Conservation (phyloP, 2,113 vertebrate genomes). For the Cavia porcellus region DNA sequence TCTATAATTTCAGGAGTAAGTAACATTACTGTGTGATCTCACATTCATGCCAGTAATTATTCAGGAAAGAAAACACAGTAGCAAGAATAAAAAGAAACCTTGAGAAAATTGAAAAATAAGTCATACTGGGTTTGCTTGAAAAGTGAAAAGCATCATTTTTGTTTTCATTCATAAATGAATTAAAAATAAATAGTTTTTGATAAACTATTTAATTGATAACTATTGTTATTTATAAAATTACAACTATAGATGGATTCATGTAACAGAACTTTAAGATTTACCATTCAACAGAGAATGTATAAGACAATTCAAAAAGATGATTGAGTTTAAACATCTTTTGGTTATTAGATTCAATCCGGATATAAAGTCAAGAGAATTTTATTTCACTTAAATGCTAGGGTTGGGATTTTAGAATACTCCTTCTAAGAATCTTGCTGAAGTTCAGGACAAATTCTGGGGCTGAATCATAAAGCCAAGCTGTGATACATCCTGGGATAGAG, state of each 20-base stretch:
- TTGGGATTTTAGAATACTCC: not conserved
- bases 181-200: not conserved
- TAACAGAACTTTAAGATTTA: not conserved
- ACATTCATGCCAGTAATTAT: not conserved
- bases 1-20: not conserved
- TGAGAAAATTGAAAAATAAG: not conserved
- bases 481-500: not conserved
- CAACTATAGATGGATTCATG: not conserved
- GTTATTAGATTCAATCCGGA: not conserved
- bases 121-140: not conserved
- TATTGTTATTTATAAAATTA: not conserved
- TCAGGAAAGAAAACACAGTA: not conserved
- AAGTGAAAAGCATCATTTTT: not conserved
- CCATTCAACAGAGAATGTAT: not conserved
- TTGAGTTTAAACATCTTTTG: not conserved
- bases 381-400: not conserved
- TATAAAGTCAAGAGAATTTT: not conserved
- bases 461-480: not conserved
- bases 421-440: not conserved
- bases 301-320: not conserved
- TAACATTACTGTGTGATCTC: not conserved
- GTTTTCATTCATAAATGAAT: not conserved
- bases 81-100: not conserved
- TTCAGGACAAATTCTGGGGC: not conserved
- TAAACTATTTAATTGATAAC: too few relatives aligned